Evolutionary conservation across 2,113 vertebrate genomes (phyloP), one percentile per base, ranked within the genome.

Genomic region (Chitala chitala): DNA sequence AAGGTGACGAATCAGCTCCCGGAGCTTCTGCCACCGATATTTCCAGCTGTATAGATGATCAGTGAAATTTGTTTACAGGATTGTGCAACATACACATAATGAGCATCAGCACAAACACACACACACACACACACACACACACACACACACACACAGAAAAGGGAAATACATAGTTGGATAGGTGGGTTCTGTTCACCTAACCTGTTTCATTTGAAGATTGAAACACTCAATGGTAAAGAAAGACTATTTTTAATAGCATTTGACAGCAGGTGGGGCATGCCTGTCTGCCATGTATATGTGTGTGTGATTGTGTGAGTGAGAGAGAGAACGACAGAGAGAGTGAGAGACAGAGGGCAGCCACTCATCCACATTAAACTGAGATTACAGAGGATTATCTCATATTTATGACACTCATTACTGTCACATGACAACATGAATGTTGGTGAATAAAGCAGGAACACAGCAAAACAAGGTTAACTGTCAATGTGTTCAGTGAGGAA

Each of bases 11-110:
- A 78, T 72, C 20, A 8, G 68, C 40, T 75, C 79, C 44, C 77
- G 78, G 55, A 83, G 76, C 38, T 86, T 84, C 29, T 74, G 74
- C 84, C 82, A 83, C 74, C 36, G 44, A 69, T 79, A 80, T 48
- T 72, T 56, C 79, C 85, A 87, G 70, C 82, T 85, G 77, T 69
- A 70, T 66, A 70, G 56, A 51, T 55, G 65, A 53, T 53, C 66
- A 55, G 22, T 31, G 42, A 33, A 26, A 44, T n/a, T n/a, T n/a
- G n/a, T n/a, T n/a, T n/a, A n/a, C n/a, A 24, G 1, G 22, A n/a
- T 58, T 36, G 44, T 63, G 20, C 24, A 3, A 71, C 8, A 72
- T 12, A 50, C 7, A 70, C 22, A 55, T 9, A 44, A 7, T 12
- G 20, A 40, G 42, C 17, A n/a, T 17, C 13, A 15, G 15, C n/a